Base-by-base conservation (phyloP, 2,888 invertebrate genomes). In the Melanargia galathea region DNA sequence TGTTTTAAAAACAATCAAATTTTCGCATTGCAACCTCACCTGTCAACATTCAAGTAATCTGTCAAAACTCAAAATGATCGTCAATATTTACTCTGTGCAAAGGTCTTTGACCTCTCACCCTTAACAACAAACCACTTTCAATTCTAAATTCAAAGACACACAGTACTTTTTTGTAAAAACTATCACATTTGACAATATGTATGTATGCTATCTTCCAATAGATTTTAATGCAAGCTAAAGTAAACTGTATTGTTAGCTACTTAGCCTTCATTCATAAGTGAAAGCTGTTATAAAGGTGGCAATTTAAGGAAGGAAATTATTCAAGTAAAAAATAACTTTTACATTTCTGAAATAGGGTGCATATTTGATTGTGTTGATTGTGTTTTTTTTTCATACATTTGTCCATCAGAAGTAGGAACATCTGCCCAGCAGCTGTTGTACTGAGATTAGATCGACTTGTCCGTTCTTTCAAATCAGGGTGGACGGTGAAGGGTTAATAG, bases 341-440 rank as follows among this genome's bases (percentile, higher is more conserved):
- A 35, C 0, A 1, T 4, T n/a, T 24, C 1, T 6, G 2, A 1
- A 26, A 56, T 62, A 66, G 40, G 45, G 62, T 67, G 38, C 55
- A 65, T 63, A 64, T 65, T 71, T 51, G 30, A 30, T 52, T 66
- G 59, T 38, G 16, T 33, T 24, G 52, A 35, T 24, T 40, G 26
- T 57, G 46, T 61, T 54, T 62, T 65, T 56, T 65, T 65, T 69
- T 65, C 61, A 51, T 60, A 54, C 35, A 60, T 65, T 67, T 68
- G 73, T 73, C 73, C 73, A 63, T 73, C 73, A 72, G 72, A 71
- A 60, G 54, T 38, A 57, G 68, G 69, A 82, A 84, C 90, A 90
- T 89, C 90, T 89, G 90, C 84, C 83, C 67, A 75, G 79, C 90
- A 90, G 89, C 88, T 90, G 89, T 76, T 71, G 67, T 69, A 69